Evolutionary conservation across 2,888 invertebrate genomes (phyloP), one percentile per base, ranked within the genome.

Genomic region (Lordiphosa andalusiaca): DNA sequence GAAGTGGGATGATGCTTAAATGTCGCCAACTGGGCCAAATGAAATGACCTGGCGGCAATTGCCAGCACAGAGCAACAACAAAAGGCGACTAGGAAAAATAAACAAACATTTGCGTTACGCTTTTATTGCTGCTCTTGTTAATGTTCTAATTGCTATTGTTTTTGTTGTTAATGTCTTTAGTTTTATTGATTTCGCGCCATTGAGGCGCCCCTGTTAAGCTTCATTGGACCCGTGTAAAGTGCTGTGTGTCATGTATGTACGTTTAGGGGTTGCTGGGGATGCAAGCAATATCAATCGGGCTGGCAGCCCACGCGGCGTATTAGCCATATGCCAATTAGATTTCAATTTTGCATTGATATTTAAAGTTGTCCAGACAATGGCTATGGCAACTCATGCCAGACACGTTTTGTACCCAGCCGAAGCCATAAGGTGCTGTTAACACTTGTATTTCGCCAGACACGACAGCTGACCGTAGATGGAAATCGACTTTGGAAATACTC

Each of bases 291-390:
- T 71, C 65, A 49, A 46, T 59, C 37, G 21, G 49, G 51, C 40
- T 48, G 33, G 12, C 44, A 61, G 61, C 84, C 80, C 82, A 84
- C 78, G 63, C 73, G 73, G 69, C 83, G 83, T 84, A 84, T 82
- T 69, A 74, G 84, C 68, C 84, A 81, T 68, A 50, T 52, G 57
- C 84, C 80, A 84, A 78, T 81, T 81, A 84, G 76, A 80, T 82
- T 82, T 84, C 85, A 84, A 81, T 81, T 82, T 84, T 84, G 76
- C 80, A 81, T 80, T 82, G 75, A 56, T 68, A 67, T 67, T 71
- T 66, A 72, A 60, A 70, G 63, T 70, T 70, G 71, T 63, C 57
- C 69, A 48, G 59, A 39, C 77, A 46, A 53, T 47, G 49, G 48
- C 58, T 60, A 53, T 35, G 52, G 42, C 66, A 48, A 62, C 52